Percentiles rank a stretch among this genome's conserved stretches.
These are phyloP conservation scores for Tachyglossus aculeatus DNA, from an alignment of 2,797 vertebrate genomes.

Conservation along the genomic window DNA sequence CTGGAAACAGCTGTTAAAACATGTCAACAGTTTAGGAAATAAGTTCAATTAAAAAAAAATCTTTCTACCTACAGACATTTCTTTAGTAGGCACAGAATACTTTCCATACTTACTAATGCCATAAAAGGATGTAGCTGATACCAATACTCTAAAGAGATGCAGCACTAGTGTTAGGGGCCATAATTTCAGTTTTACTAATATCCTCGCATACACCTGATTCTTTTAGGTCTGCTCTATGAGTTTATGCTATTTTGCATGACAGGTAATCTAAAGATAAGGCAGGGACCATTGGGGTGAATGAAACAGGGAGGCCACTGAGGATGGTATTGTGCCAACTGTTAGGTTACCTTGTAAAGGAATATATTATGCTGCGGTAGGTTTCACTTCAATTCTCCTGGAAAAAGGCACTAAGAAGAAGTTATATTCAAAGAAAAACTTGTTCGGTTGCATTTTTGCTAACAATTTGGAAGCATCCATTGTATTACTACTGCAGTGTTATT, in stretches of 20 bases:
- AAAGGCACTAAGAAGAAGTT: slow-evolving; percentile 42
- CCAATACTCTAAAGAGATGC: slow-evolving; percentile 12
- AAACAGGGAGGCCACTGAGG: background rate
- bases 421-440: slow-evolving; percentile 57
- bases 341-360: slow-evolving; percentile 36
- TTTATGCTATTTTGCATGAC: background rate
- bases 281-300: background rate
- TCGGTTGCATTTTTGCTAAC: slow-evolving; percentile 73
- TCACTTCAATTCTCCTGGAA: slow-evolving; percentile 33
- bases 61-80: slow-evolving; percentile 10
- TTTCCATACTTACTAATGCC: background rate
- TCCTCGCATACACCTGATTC: background rate
- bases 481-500: slow-evolving; percentile 77
- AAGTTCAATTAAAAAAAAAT: background rate
- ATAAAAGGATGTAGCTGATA: background rate
- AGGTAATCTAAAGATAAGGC: slow-evolving; percentile 11
- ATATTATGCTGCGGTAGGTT: slow-evolving; percentile 13
- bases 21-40: too few relatives aligned
- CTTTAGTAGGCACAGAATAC: background rate
- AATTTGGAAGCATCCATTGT: slow-evolving; percentile 76
- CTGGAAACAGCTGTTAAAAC: too few relatives aligned
- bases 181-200: slow-evolving; percentile 30
- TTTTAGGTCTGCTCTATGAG: background rate
- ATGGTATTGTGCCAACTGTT: background rate
- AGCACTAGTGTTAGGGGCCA: background rate